A percentile compares a stretch with the other conserved stretches of the same genome.
phyloP scores from a whole-genome alignment of 2,888 invertebrate genomes.

The Leuctra nigra region DNA sequence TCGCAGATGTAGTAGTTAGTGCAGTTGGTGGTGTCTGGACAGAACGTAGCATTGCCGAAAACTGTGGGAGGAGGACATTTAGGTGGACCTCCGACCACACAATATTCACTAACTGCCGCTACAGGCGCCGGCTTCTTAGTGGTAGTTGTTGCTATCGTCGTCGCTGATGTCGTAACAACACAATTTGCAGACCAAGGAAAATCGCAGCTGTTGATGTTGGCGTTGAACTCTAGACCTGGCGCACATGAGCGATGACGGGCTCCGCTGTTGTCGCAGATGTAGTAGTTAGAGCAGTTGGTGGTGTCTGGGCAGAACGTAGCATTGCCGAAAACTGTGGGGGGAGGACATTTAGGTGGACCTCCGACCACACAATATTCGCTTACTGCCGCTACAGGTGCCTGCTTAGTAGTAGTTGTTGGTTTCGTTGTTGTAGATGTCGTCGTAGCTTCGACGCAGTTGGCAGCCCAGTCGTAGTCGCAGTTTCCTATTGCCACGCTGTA shows the following conservation, averaged over 20 bases:
- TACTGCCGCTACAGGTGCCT: not conserved
- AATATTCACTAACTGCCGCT: no score
- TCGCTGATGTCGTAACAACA: not conserved
- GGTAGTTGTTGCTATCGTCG: not conserved
- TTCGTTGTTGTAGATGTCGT: not conserved
- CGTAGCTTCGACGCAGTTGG: not conserved
- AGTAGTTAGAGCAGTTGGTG: conserved; percentile 14
- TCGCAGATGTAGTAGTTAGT: conserved; percentile 13
- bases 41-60: not conserved
- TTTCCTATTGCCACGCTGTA: not conserved
- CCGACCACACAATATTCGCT: not conserved
- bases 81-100: no score
- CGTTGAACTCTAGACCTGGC: not conserved
- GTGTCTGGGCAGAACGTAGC: conserved; percentile 1
- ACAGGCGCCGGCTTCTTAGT: no score
- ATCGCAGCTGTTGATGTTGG: not conserved
- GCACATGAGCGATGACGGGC: conserved; percentile 7
- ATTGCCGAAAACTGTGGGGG: conserved; percentile 34
- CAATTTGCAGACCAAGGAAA: conserved; percentile 1
- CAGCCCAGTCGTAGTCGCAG: conserved; percentile 1
- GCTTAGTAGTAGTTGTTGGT: not conserved
- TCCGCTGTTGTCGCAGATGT: conserved; percentile 8
- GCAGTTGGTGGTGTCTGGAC: not conserved
- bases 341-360: not conserved
- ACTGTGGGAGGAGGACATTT: no score